Base-by-base conservation (phyloP, 2,113 vertebrate species). In the Ursus arctos region DNA sequence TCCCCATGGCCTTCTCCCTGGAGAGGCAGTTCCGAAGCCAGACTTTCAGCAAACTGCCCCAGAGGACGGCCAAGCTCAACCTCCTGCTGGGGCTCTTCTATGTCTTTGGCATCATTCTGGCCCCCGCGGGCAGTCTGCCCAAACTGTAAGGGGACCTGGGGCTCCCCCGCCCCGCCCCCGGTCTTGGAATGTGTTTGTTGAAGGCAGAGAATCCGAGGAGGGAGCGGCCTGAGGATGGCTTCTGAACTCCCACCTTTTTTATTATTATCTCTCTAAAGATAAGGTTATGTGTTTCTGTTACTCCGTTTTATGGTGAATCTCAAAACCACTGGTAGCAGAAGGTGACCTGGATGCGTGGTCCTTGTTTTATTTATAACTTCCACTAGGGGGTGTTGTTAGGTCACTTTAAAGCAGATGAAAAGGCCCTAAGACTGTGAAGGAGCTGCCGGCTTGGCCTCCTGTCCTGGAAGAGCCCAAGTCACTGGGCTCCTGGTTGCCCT, bases 1-100 rank as follows among this genome's bases (percentile, higher is more conserved):
- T 99, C 69, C 99, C 99, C 4, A 99, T 99, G 99, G 99, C 99
- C 4, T 99, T 99, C 63, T 99, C 99, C 0, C 98, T 99, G 40
- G 99, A 99, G 98, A 99, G 99, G 65, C 99, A 99, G 98, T 99
- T 99, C 98, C 99, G 99, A 47, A 99, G 99, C 92, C 99, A 99
- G 72, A 99, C 98, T 91, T 99, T 99, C 96, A 98, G 97, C 97
- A 99, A 99, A 98, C 99, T 99, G 95, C 99, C 99, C 2, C 99
- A 99, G 96, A 99, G 99, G 98, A 99, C 99, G 6, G 99, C 99
- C 98, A 99, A 99, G 43, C 99, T 99, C 95, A 99, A 99, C 94
- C 99, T 99, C 0, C 99, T 99, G 5, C 98, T 99, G 98, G 99
- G 99, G 76, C 99, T 99, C 57, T 99, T 99, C 96, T 99, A 99